phyloP scores from a whole-genome alignment of 2,113 vertebrate species.

The Spheniscus mendiculus region DNA sequence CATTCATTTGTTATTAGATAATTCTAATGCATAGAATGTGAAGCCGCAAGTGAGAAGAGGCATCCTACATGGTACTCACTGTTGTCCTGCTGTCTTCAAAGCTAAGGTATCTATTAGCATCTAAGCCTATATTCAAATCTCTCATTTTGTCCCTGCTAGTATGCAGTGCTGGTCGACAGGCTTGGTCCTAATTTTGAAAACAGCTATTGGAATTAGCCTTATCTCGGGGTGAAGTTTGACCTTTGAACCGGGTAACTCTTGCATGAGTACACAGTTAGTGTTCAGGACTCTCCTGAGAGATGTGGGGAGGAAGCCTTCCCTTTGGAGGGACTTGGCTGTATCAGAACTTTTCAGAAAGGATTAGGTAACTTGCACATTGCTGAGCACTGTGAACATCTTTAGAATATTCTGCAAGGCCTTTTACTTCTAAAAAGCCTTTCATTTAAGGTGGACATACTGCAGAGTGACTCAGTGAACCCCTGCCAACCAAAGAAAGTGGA shows the following conservation, averaged over 20 bases:
- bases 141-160: not conserved
- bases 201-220: not conserved
- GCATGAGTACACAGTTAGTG: not conserved
- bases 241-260: not conserved
- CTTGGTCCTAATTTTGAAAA: not conserved
- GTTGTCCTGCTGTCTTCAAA: not conserved
- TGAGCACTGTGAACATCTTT: not conserved
- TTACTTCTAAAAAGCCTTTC: not conserved
- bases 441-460: not conserved
- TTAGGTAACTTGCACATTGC: not conserved
- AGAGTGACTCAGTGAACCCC: not conserved
- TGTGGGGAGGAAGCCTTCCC: not conserved
- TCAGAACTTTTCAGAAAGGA: not conserved
- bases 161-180: accelerated
- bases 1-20: not conserved
- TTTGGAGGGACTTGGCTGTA: not conserved
- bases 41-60: not conserved
- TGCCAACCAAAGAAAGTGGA: not conserved
- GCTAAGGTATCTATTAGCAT: not conserved
- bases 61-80: not conserved
- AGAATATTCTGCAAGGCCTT: not conserved
- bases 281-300: not conserved
- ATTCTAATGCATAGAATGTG: not conserved
- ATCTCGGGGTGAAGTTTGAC: not conserved
- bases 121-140: not conserved